These are phyloP conservation scores for Brachyhypopomus gauderio DNA, from an alignment of 2,113 vertebrate genomes.

Conservation along the genomic window DNA sequence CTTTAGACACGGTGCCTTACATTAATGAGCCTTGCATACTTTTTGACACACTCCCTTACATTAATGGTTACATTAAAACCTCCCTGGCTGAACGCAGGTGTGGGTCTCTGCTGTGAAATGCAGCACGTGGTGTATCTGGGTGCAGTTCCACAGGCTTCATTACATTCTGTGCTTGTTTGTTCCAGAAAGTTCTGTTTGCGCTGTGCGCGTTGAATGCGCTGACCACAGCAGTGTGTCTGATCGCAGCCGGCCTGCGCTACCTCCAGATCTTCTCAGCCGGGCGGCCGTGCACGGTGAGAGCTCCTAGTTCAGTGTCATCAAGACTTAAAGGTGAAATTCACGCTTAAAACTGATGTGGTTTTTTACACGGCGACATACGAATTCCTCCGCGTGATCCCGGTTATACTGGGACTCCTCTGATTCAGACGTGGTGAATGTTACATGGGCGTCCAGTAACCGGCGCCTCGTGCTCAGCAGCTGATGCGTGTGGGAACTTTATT, in stretches of 20 bases:
- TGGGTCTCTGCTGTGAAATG: not conserved
- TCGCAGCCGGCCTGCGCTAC: constrained; percentile 77
- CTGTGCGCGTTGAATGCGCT: constrained; percentile 82
- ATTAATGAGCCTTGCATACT: too few species aligned
- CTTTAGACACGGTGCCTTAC: too few species aligned
- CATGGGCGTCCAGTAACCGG: not conserved
- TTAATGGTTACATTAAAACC: not conserved
- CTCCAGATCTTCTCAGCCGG: constrained; percentile 77
- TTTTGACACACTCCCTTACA: too few species aligned
- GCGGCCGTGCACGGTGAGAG: constrained; percentile 77
- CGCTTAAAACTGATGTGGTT: not conserved
- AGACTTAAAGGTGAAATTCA: not conserved
- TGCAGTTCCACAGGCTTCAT: not conserved
- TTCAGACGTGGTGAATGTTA: not conserved
- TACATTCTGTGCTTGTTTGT: constrained; percentile 9
- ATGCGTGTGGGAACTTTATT: constrained; percentile 3
- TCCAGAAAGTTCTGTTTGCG: constrained; percentile 85
- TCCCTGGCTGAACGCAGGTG: not conserved
- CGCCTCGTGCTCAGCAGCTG: not conserved
- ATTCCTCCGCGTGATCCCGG: not conserved
- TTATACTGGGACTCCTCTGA: not conserved
- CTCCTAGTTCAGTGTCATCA: not conserved
- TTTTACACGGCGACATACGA: not conserved
- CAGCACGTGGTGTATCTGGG: not conserved
- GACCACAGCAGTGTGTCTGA: constrained; percentile 81